Base-by-base conservation (phyloP, 2,888 invertebrate genomes). In the Aromia moschata region DNA sequence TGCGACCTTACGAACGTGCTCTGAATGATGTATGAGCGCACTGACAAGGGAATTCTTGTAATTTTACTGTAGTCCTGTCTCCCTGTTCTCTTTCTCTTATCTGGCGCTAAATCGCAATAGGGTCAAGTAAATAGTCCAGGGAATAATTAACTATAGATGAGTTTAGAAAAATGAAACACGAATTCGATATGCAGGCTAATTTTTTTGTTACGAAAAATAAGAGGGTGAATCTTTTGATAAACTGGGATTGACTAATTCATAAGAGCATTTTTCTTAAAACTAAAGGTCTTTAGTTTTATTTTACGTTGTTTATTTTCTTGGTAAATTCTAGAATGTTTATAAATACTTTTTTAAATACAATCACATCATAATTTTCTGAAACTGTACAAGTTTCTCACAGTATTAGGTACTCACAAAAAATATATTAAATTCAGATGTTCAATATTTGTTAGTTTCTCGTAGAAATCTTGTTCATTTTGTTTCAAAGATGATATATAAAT, bases 1-100 rank as follows among this genome's bases (percentile, higher is more conserved):
- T 33, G 51, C 16, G 11, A 37, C 45, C 58, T 44, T 61, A 51
- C 46, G 61, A 44, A 33, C 14, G 2, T 10, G 37, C 41, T 16
- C 60, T 61, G 57, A 57, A 61, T 61, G 61, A 61, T 54, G 38
- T 45, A 61, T 61, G 53, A 54, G 45, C 41, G 15, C 30, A 36
- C 49, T 45, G 55, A 43, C 61, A 47, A 47, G 58, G 61, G 61
- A 58, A 37, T 56, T 45, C 33, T 41, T 43, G 18, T 46, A 52
- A 56, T 58, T n/a, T n/a, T n/a, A n/a, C n/a, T n/a, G n/a, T n/a
- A n/a, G n/a, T n/a, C n/a, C n/a, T n/a, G n/a, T n/a, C n/a, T n/a
- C n/a, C n/a, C n/a, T n/a, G 41, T 56, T 54, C 45, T 36, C 33
- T 49, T 44, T 44, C 30, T 51, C 36, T 45, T 33, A 38, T 11